These are phyloP conservation scores for Ctenochaetus hawaiiensis DNA, from an alignment of 2,797 vertebrate genomes.

Conservation along the genomic window DNA sequence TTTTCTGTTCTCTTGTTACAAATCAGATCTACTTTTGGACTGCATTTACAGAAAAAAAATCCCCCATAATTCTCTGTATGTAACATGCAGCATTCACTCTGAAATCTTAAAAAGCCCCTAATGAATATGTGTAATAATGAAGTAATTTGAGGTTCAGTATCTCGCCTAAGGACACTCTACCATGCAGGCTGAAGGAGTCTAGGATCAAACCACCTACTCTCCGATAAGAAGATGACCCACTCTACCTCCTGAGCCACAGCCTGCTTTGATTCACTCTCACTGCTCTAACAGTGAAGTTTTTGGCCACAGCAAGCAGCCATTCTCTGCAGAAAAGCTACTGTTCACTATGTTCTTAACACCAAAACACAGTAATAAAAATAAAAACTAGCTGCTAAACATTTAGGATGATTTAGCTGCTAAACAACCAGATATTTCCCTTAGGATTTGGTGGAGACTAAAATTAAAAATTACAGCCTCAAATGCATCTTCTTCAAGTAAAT, in stretches of 20 bases:
- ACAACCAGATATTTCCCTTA: background rate
- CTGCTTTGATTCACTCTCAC: background rate
- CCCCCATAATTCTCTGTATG: constrained; percentile 6
- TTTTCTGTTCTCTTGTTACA: constrained; percentile 30
- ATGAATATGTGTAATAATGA: background rate
- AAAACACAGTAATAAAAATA: too few relatives aligned
- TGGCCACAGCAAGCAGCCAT: background rate
- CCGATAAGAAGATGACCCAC: too few relatives aligned
- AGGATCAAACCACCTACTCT: too few relatives aligned
- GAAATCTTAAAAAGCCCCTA: background rate
- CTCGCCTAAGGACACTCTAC: too few relatives aligned
- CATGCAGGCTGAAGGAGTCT: too few relatives aligned
- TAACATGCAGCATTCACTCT: background rate
- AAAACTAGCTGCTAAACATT: too few relatives aligned
- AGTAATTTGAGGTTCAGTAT: too few relatives aligned
- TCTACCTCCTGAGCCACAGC: too few relatives aligned
- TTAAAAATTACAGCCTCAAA: background rate
- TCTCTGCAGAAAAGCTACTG: background rate
- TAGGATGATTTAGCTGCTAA: too few relatives aligned
- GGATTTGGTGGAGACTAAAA: constrained; percentile 1
- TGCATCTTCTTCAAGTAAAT: background rate
- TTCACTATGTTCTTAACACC: too few relatives aligned
- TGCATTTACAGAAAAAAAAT: constrained; percentile 10
- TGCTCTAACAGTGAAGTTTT: background rate
- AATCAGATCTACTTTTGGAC: constrained; percentile 21